These are phyloP conservation scores for Caradrina kadenii DNA, from an alignment of 2,888 invertebrate genomes.

Conservation along the genomic window DNA sequence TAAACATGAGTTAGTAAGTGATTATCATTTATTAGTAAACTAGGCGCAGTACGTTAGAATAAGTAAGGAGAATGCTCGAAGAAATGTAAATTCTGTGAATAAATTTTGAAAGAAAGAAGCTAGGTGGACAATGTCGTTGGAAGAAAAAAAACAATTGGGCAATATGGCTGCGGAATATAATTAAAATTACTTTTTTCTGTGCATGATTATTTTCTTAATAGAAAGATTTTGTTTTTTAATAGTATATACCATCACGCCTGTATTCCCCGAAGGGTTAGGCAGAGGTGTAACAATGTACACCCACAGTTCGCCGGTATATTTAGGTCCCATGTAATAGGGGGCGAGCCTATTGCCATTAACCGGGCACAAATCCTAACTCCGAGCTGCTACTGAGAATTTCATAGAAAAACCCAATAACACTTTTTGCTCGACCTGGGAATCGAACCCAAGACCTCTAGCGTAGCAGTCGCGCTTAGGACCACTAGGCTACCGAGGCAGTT, in stretches of 20 bases:
- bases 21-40: slow-evolving; percentile 86
- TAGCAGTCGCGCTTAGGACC: no score
- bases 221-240: neutral
- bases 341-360: no score
- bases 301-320: no score
- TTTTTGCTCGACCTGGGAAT: no score
- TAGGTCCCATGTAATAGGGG: no score
- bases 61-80: slow-evolving; percentile 33
- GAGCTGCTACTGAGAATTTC: no score
- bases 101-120: slow-evolving; percentile 39
- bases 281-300: no score
- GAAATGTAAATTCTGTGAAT: slow-evolving; percentile 73
- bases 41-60: slow-evolving; percentile 60
- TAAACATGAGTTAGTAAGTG: slow-evolving; percentile 83
- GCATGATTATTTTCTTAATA: neutral
- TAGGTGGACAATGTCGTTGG: slow-evolving; percentile 24
- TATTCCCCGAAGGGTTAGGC: no score
- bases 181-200: slow-evolving; percentile 22
- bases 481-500: no score
- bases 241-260: neutral
- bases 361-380: no score
- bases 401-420: no score
- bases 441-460: no score
- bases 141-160: slow-evolving; percentile 27
- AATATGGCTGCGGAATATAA: slow-evolving; percentile 20